Percentiles rank a stretch among this genome's conserved stretches.
Conservation (phyloP, 2,888 invertebrate species). For the Shargacucullia verbasci region DNA sequence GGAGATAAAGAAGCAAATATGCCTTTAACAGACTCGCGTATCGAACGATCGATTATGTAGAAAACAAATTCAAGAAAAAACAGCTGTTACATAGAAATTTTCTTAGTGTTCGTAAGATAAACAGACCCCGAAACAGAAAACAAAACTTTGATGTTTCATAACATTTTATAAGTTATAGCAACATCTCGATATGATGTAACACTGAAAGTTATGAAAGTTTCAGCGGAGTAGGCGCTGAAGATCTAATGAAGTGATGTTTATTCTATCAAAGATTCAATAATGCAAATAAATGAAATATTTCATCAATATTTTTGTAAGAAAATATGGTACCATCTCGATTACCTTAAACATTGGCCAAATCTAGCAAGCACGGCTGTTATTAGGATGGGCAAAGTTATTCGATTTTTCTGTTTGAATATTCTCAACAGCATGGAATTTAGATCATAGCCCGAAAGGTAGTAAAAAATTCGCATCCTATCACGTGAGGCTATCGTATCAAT, state of each 20-base stretch:
- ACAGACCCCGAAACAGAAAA: conserved; percentile 29
- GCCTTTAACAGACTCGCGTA: not conserved
- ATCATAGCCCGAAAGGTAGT: too few species aligned
- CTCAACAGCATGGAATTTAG: too few species aligned
- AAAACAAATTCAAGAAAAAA: conserved; percentile 4
- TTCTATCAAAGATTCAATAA: conserved; percentile 33
- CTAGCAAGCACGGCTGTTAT: too few species aligned
- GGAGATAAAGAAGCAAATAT: too few species aligned
- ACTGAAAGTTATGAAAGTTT: conserved; percentile 35
- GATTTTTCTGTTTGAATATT: too few species aligned
- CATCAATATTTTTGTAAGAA: conserved; percentile 38
- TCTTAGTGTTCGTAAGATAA: conserved; percentile 8
- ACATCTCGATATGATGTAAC: conserved; percentile 32
- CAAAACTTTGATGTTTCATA: conserved; percentile 15
- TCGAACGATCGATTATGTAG: not conserved
- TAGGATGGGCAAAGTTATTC: too few species aligned
- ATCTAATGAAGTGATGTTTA: conserved; percentile 35
- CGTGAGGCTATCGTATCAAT: too few species aligned
- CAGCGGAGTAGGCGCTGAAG: conserved; percentile 16
- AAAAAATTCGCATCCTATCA: too few species aligned
- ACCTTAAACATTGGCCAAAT: too few species aligned
- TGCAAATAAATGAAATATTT: conserved; percentile 27
- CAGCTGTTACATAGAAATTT: conserved; percentile 34
- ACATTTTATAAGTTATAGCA: conserved; percentile 12
- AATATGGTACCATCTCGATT: too few species aligned